Evolutionary conservation across 2,888 invertebrate species (phyloP).

Genomic region (Hetaerina titia): DNA sequence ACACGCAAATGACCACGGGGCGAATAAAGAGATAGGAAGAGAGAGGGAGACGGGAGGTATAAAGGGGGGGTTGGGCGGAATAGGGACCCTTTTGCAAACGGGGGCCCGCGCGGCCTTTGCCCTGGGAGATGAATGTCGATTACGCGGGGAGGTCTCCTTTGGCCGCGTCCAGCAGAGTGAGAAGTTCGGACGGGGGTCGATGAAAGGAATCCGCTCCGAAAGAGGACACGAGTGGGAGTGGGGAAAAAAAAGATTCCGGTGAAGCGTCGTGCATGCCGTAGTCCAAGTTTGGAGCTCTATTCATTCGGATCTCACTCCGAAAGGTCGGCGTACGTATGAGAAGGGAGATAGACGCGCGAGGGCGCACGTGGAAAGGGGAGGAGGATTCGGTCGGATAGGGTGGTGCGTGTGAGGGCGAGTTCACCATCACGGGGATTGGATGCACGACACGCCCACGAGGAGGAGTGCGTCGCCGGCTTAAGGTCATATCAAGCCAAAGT

Average conservation of each 20-base stretch:
- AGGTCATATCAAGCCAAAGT: too few species aligned
- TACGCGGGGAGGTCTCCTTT: background rate
- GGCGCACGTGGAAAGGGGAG: background rate
- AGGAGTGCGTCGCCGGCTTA: too few species aligned
- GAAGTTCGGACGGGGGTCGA: background rate
- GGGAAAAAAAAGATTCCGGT: background rate
- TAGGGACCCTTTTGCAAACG: background rate
- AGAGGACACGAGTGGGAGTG: background rate
- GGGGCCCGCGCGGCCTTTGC: background rate
- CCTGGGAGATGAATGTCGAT: slow-evolving; percentile 9
- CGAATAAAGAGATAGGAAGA: background rate
- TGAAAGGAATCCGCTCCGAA: background rate
- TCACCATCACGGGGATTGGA: background rate
- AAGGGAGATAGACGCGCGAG: background rate
- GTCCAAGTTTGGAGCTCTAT: background rate
- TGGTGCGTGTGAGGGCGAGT: background rate
- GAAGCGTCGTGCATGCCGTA: background rate
- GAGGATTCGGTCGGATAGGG: background rate
- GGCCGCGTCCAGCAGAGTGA: background rate
- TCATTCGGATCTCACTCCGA: background rate
- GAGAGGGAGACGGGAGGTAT: background rate
- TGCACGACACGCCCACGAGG: background rate
- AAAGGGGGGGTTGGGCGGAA: background rate
- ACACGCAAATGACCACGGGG: background rate
- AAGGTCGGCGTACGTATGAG: background rate